These are phyloP conservation scores for Griposia aprilina DNA, from an alignment of 2,888 invertebrate species.

Conservation along the genomic window DNA sequence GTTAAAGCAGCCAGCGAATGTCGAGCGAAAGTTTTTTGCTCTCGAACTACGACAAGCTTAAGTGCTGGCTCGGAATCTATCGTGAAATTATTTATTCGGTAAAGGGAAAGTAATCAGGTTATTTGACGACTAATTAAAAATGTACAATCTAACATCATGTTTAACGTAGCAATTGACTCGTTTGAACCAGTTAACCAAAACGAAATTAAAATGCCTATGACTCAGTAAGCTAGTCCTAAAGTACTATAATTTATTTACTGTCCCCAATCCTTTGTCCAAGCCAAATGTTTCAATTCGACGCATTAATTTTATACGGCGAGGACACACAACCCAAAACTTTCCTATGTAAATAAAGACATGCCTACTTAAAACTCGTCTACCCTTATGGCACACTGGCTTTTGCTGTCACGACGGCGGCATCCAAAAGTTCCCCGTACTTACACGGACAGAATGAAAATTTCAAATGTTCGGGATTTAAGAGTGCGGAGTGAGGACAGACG, in stretches of 20 bases:
- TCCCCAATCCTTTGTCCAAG: constrained; percentile 22
- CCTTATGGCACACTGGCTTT: constrained; percentile 69
- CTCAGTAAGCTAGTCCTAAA: constrained; percentile 15
- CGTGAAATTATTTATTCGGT: constrained; percentile 17
- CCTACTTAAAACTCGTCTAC: constrained; percentile 63
- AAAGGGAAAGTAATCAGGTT: neutral
- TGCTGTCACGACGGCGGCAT: constrained; percentile 64
- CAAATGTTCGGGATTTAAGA: constrained; percentile 74
- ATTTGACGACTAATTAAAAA: constrained; percentile 4
- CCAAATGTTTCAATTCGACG: constrained; percentile 41
- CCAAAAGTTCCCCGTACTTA: constrained; percentile 69
- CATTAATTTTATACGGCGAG: constrained; percentile 37
- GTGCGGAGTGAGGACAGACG: constrained; percentile 67
- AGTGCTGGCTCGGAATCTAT: constrained; percentile 35
- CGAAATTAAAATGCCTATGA: constrained; percentile 14
- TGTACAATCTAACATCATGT: neutral
- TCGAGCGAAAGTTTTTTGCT: constrained; percentile 71
- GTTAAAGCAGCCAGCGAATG: constrained; percentile 68
- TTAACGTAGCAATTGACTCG: neutral
- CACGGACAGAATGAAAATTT: constrained; percentile 72
- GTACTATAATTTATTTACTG: constrained; percentile 20
- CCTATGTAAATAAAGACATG: constrained; percentile 62
- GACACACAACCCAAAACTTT: constrained; percentile 58
- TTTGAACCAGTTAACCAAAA: constrained; percentile 19
- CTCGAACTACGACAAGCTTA: constrained; percentile 38